Evolutionary conservation across 1,140 invertebrate genomes (phyloP).

Genomic region (Drosophila sulfurigaster): DNA sequence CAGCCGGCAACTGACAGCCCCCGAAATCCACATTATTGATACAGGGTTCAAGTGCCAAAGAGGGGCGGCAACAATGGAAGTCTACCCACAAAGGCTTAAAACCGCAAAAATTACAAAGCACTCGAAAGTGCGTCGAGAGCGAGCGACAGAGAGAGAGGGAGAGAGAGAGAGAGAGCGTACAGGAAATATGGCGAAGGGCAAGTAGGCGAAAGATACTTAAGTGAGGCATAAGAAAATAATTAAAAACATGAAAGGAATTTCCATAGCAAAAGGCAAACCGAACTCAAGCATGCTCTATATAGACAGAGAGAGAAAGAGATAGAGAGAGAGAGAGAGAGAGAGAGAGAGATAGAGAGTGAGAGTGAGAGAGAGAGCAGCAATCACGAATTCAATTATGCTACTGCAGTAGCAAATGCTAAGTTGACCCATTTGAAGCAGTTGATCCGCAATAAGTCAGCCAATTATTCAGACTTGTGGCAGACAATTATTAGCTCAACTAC

Average conservation of each 20-base stretch:
- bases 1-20: slow-evolving; percentile 32
- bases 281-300: slow-evolving; percentile 49
- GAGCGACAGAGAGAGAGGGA: no score
- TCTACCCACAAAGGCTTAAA: slow-evolving; percentile 67
- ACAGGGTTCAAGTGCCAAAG: slow-evolving; percentile 38
- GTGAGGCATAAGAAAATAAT: slow-evolving; percentile 76
- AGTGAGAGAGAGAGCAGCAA: no score
- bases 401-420: not conserved
- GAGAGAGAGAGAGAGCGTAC: not conserved
- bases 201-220: slow-evolving; percentile 54
- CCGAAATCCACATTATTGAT: slow-evolving; percentile 75
- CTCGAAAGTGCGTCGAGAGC: slow-evolving; percentile 45
- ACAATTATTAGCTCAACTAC: not conserved
- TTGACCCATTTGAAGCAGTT: slow-evolving; percentile 6
- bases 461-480: slow-evolving; percentile 2
- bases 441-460: slow-evolving; percentile 10
- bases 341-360: no score
- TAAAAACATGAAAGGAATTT: slow-evolving; percentile 63
- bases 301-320: no score
- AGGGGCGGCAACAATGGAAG: not conserved
- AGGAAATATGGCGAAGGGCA: not conserved
- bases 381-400: slow-evolving; percentile 5
- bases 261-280: slow-evolving; percentile 24
- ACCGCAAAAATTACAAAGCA: slow-evolving; percentile 78
- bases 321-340: no score